Conservation (phyloP, 2,797 vertebrate genomes). For the Danio albolineatus region DNA sequence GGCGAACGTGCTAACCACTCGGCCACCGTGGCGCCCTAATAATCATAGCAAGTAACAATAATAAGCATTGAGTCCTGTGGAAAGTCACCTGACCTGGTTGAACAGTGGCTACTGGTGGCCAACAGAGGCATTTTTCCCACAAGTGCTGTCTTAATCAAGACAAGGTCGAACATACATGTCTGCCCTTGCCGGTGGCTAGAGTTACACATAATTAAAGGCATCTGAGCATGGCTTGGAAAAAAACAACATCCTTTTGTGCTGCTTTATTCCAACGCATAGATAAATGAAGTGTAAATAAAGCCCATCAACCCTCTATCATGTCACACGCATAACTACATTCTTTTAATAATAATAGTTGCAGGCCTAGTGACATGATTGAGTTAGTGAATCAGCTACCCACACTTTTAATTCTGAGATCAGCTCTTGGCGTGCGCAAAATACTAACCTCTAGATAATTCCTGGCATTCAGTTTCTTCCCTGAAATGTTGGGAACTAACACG, state of each 20-base stretch:
- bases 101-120: conserved; percentile 59
- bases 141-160: conserved; percentile 34
- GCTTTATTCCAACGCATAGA: background rate
- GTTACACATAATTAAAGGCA: conserved; percentile 54
- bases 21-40: too few relatives aligned
- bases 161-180: conserved; percentile 36
- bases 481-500: conserved; percentile 20
- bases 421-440: background rate
- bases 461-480: background rate
- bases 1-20: too few relatives aligned
- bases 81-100: background rate
- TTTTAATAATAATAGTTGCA: too few relatives aligned
- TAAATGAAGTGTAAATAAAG: background rate
- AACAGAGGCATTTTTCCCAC: conserved; percentile 21
- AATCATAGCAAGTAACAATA: too few relatives aligned
- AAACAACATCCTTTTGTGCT: background rate
- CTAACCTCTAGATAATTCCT: background rate
- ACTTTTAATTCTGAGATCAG: background rate
- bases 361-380: background rate
- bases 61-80: too few relatives aligned
- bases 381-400: too few relatives aligned
- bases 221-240: background rate
- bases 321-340: too few relatives aligned
- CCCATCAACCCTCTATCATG: background rate
- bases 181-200: conserved; percentile 28